These are phyloP conservation scores for Conomelus anceps DNA, from an alignment of 2,888 invertebrate genomes.

Conservation along the genomic window DNA sequence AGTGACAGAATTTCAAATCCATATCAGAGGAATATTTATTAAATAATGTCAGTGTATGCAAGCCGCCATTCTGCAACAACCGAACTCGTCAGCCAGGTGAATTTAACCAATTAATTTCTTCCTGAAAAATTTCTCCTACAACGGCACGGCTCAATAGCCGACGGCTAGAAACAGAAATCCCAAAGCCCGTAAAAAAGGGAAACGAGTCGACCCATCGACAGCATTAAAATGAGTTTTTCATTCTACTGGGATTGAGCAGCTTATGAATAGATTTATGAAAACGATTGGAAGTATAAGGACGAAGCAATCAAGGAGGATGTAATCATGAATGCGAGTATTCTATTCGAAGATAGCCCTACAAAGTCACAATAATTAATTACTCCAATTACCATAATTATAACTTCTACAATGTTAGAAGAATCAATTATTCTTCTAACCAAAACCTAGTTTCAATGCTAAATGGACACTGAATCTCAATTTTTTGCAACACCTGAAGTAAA, in stretches of 20 bases:
- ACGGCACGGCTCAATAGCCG: neutral
- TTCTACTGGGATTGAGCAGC: neutral
- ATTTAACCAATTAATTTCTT: neutral
- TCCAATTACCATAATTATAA: too few species aligned
- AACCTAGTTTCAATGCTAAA: too few species aligned
- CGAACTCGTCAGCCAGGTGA: neutral
- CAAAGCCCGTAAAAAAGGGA: neutral
- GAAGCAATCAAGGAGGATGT: too few species aligned
- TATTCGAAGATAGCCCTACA: too few species aligned
- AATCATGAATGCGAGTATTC: too few species aligned
- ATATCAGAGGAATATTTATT: neutral
- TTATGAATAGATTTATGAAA: neutral
- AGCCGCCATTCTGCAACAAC: neutral
- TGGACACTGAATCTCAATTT: too few species aligned
- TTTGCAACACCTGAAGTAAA: too few species aligned
- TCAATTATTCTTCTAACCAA: too few species aligned
- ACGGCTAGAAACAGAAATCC: neutral
- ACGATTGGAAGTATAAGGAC: neutral
- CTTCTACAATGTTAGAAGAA: too few species aligned
- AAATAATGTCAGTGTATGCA: neutral
- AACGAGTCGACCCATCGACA: neutral
- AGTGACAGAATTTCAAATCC: neutral
- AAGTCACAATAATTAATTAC: too few species aligned
- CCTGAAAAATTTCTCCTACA: neutral
- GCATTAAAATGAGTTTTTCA: neutral